These are phyloP conservation scores for Mirounga angustirostris DNA, from an alignment of 2,113 vertebrate species.

Conservation along the genomic window DNA sequence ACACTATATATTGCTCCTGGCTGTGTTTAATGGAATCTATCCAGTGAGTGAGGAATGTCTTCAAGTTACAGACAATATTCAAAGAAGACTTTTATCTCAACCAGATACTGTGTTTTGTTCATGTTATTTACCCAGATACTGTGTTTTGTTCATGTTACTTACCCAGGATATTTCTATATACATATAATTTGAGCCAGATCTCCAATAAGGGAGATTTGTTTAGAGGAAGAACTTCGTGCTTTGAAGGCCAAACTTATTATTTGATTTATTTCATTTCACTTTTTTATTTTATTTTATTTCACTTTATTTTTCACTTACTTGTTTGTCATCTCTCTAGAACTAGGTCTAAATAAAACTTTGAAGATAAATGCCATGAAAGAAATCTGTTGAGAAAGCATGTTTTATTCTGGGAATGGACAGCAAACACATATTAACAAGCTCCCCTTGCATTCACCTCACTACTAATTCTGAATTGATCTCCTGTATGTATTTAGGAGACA, in stretches of 20 bases:
- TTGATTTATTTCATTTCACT: neutral
- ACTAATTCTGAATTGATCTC: neutral
- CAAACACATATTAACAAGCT: slow-evolving; percentile 27
- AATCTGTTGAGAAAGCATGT: slow-evolving; percentile 49
- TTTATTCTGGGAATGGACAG: slow-evolving; percentile 69
- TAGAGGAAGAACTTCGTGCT: neutral
- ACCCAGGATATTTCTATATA: neutral
- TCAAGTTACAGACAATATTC: slow-evolving; percentile 53
- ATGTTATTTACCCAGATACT: neutral
- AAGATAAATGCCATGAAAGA: slow-evolving; percentile 66
- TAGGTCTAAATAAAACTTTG: slow-evolving; percentile 61
- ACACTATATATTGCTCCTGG: neutral
- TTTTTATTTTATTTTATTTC: neutral
- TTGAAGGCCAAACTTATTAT: neutral
- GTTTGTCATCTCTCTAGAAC: slow-evolving; percentile 62
- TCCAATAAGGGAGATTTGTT: neutral
- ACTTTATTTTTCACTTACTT: slow-evolving; percentile 60
- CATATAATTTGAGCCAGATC: slow-evolving; percentile 45
- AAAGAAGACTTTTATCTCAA: slow-evolving; percentile 65
- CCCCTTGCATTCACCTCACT: neutral
- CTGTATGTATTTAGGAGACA: slow-evolving; percentile 71
- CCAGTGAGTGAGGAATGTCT: slow-evolving; percentile 24
- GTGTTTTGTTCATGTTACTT: neutral
- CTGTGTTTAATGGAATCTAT: slow-evolving; percentile 60
- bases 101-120: neutral